phyloP scores from a whole-genome alignment of 2,113 vertebrate species.

The Caretta caretta region DNA sequence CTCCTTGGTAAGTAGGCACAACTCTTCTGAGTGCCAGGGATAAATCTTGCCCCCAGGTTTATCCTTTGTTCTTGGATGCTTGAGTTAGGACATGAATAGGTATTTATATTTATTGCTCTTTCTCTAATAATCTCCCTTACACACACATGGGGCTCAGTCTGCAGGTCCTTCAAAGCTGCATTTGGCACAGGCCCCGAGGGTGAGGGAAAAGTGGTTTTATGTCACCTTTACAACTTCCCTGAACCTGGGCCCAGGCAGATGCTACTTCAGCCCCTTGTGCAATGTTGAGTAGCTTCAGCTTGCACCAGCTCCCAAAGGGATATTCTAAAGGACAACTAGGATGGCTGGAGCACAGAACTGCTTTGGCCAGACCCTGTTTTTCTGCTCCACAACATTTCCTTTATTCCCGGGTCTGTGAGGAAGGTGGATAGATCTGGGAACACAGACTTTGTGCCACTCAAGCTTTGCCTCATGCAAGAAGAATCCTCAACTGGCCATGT shows the following conservation, averaged over 20 bases:
- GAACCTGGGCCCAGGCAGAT: conserved; percentile 64
- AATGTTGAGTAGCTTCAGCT: conserved; percentile 60
- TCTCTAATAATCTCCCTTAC: conserved; percentile 54
- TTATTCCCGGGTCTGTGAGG: conserved; percentile 33
- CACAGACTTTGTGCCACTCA: conserved; percentile 49
- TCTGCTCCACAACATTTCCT: conserved; percentile 22
- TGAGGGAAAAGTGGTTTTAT: conserved; percentile 57
- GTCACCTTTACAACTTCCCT: neutral
- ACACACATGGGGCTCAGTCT: conserved; percentile 56
- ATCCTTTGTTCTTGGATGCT: conserved; percentile 12
- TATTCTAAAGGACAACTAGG: neutral
- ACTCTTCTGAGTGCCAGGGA: neutral
- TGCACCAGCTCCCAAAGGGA: conserved; percentile 51
- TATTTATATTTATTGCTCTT: conserved; percentile 45
- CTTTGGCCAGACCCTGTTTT: conserved; percentile 26
- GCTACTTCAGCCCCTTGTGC: conserved; percentile 70
- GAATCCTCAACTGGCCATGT: conserved; percentile 24
- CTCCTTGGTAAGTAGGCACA: neutral
- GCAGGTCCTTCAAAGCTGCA: conserved; percentile 42
- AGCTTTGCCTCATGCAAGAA: neutral
- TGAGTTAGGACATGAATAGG: neutral
- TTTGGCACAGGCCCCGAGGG: conserved; percentile 67
- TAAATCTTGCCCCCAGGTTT: neutral
- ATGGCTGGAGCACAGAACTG: conserved; percentile 61
- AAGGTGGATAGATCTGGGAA: conserved; percentile 33